These are phyloP conservation scores for Blera fallax DNA, from an alignment of 2,888 invertebrate genomes.

Conservation along the genomic window DNA sequence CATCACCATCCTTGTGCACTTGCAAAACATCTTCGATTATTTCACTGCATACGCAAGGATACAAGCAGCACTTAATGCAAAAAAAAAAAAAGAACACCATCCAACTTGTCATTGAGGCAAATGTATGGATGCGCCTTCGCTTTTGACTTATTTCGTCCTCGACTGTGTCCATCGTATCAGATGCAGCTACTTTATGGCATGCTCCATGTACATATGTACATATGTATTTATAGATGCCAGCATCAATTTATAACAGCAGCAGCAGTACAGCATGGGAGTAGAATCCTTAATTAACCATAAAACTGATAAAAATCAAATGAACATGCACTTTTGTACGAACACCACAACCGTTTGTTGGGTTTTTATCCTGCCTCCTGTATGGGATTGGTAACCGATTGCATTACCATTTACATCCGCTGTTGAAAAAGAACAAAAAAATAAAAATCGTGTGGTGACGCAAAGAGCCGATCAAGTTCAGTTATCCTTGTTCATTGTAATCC, in stretches of 20 bases:
- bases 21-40: constrained; percentile 16
- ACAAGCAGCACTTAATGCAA: not conserved
- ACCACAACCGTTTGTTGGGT: not conserved
- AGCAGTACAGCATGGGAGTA: not conserved
- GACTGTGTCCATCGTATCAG: constrained; percentile 22
- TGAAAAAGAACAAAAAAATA: not conserved
- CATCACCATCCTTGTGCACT: no score
- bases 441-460: not conserved
- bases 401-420: not conserved
- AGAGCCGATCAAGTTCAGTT: constrained; percentile 7
- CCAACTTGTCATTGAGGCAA: constrained; percentile 37
- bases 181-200: not conserved
- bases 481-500: not conserved
- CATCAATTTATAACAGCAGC: constrained; percentile 39
- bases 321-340: constrained; percentile 12
- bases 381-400: not conserved
- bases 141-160: constrained; percentile 31
- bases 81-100: constrained; percentile 2
- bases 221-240: constrained; percentile 16
- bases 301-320: constrained; percentile 65
- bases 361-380: not conserved
- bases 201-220: no score
- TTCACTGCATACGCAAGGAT: not conserved
- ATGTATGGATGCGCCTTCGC: constrained; percentile 8
- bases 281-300: constrained; percentile 61